phyloP scores from a whole-genome alignment of 1,140 invertebrate genomes.

The Papilio polyxenes region DNA sequence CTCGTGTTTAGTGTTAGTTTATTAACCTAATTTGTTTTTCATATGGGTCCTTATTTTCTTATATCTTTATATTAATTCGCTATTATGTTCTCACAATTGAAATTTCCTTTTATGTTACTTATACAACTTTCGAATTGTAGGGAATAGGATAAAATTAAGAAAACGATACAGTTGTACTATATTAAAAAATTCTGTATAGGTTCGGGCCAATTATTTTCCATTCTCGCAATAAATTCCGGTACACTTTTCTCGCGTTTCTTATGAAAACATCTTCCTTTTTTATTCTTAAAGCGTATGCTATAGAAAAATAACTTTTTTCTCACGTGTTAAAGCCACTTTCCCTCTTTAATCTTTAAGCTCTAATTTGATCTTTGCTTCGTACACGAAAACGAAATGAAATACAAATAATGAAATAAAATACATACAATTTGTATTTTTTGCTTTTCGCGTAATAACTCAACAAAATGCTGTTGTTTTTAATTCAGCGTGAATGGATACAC shows the following conservation, averaged over 20 bases:
- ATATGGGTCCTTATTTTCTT: too few relatives aligned
- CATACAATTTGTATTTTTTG: not conserved
- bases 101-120: too few relatives aligned
- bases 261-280: conserved; percentile 6
- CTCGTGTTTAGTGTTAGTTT: not conserved
- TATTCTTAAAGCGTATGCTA: not conserved
- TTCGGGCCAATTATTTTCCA: not conserved
- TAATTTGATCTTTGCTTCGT: not conserved
- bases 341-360: not conserved
- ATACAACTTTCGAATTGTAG: too few relatives aligned
- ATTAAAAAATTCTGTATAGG: not conserved
- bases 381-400: not conserved
- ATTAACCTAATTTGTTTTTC: not conserved
- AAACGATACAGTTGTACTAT: too few relatives aligned
- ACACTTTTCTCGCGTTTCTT: not conserved
- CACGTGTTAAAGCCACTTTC: not conserved
- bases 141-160: too few relatives aligned
- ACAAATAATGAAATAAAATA: not conserved
- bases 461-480: too few relatives aligned
- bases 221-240: not conserved
- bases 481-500: too few relatives aligned
- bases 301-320: not conserved
- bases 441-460: too few relatives aligned
- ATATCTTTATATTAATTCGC: too few relatives aligned
- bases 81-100: too few relatives aligned